Conservation (phyloP, 2,113 vertebrate genomes). For the Phaetusa simplex region DNA sequence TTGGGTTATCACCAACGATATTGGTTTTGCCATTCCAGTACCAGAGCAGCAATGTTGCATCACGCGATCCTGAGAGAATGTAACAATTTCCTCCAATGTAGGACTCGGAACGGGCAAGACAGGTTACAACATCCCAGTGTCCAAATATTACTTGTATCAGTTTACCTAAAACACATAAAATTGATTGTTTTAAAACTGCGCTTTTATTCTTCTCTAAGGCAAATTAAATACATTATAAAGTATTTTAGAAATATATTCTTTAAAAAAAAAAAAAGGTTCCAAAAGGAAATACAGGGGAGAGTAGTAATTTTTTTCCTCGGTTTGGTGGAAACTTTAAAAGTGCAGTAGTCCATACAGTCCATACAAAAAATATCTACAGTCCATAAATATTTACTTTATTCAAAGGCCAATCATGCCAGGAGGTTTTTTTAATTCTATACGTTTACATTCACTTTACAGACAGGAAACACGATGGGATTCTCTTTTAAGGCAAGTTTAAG, state of each 20-base stretch:
- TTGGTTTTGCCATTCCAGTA: slow-evolving; percentile 96
- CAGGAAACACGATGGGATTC: neutral
- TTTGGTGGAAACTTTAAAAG: neutral
- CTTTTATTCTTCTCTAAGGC: neutral
- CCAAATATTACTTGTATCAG: slow-evolving; percentile 96
- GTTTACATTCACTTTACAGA: neutral
- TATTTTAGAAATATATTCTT: neutral
- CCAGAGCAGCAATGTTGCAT: slow-evolving; percentile 96
- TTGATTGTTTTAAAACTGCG: neutral
- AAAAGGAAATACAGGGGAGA: neutral
- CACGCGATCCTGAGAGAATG: slow-evolving; percentile 92
- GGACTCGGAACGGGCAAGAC: slow-evolving; percentile 91
- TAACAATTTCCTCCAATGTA: slow-evolving; percentile 98
- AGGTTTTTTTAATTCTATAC: neutral
- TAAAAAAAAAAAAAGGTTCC: neutral
- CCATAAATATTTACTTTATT: neutral
- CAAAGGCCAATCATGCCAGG: neutral
- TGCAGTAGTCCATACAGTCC: neutral
- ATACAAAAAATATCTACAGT: neutral
- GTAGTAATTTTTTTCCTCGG: neutral
- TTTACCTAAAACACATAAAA: slow-evolving; percentile 83
- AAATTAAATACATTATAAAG: neutral
- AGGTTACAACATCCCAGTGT: slow-evolving; percentile 96
- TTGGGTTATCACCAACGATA: slow-evolving; percentile 88
- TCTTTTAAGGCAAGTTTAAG: neutral